phyloP scores from a whole-genome alignment of 2,113 vertebrate species.

The Potamarius usumacintae region DNA sequence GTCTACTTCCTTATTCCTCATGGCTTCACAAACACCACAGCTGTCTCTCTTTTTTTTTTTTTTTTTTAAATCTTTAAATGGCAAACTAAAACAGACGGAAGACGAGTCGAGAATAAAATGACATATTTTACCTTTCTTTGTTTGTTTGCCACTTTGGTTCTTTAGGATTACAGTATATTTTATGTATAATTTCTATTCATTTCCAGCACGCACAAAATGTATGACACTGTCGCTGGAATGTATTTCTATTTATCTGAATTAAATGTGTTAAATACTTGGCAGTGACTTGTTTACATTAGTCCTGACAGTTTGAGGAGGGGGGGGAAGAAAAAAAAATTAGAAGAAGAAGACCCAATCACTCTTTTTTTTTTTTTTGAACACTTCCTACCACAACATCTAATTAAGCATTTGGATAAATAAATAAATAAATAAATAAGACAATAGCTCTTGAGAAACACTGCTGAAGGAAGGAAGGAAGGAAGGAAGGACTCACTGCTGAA shows the following conservation, averaged over 20 bases:
- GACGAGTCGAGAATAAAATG: background rate
- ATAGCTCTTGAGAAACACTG: background rate
- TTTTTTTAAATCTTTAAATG: background rate
- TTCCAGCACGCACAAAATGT: background rate
- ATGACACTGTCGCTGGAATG: background rate
- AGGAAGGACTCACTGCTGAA: background rate
- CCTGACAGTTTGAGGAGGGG: background rate
- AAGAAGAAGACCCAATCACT: too few species aligned
- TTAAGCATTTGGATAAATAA: background rate
- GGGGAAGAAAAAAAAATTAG: too few species aligned
- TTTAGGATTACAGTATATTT: background rate
- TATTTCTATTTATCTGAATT: background rate
- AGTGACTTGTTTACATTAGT: background rate
- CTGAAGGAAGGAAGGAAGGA: conserved; percentile 6
- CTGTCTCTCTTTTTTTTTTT: too few species aligned
- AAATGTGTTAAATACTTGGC: background rate
- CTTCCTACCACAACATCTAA: background rate
- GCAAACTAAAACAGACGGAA: background rate
- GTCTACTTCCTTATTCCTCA: conserved; percentile 4
- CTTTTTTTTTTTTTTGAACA: too few species aligned
- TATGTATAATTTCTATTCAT: background rate
- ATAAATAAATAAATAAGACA: background rate
- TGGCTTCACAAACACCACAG: background rate
- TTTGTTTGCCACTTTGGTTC: background rate
- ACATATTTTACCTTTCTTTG: background rate